Evolutionary conservation across 2,113 vertebrate genomes (phyloP).

Genomic region (Eubucco bourcierii): DNA sequence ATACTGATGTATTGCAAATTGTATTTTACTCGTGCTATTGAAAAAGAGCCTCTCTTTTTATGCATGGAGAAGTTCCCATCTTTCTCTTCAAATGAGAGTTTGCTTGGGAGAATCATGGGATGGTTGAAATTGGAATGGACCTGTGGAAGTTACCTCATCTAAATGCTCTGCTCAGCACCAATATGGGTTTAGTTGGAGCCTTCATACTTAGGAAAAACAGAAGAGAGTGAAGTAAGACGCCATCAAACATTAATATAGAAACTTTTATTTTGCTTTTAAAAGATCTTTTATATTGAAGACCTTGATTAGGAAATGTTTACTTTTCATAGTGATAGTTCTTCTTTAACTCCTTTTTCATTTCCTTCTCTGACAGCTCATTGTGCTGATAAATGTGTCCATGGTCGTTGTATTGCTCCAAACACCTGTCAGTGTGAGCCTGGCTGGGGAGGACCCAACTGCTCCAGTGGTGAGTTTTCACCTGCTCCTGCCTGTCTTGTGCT

Average conservation of each 20-base stretch:
- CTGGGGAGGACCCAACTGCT: conserved; percentile 97
- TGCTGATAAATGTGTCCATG: conserved; percentile 93
- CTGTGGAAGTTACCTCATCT: neutral
- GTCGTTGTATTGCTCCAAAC: conserved; percentile 94
- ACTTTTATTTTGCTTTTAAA: conserved; percentile 52
- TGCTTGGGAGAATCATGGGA: neutral
- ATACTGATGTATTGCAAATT: neutral
- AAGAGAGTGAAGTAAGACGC: neutral
- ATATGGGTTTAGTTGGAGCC: neutral
- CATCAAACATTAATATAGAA: neutral
- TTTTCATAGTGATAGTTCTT: neutral
- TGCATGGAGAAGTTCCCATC: neutral
- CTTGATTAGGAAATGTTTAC: conserved; percentile 2
- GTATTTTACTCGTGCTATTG: neutral
- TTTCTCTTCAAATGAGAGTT: neutral
- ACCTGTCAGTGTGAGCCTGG: conserved; percentile 99
- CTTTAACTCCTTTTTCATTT: conserved; percentile 60
- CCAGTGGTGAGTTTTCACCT: conserved; percentile 96
- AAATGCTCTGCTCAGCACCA: neutral
- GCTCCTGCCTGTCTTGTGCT: conserved; percentile 74
- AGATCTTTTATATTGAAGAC: neutral
- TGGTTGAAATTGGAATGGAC: too few species aligned
- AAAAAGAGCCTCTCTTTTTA: neutral
- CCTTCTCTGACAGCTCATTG: conserved; percentile 87
- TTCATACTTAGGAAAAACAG: neutral